A percentile compares a stretch with the other conserved stretches of the same genome.
Conservation (phyloP, 2,888 invertebrate species). For the Mamestra brassicae region DNA sequence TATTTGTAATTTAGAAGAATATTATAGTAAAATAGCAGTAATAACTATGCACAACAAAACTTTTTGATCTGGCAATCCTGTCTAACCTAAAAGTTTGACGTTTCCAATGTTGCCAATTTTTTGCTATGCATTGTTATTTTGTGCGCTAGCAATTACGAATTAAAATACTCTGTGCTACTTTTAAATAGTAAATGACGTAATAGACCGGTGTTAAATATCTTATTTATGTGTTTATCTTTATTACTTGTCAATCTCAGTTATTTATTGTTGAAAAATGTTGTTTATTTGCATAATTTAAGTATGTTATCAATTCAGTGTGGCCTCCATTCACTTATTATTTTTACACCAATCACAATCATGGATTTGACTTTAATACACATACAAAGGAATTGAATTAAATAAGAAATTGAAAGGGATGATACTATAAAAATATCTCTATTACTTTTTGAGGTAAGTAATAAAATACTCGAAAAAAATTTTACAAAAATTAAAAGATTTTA, state of each 20-base stretch:
- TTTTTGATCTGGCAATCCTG: conserved; percentile 28
- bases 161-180: conserved; percentile 65
- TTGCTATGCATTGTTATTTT: conserved; percentile 47
- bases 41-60: conserved; percentile 28
- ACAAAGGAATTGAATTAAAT: no score
- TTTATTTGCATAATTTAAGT: conserved; percentile 61
- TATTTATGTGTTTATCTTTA: conserved; percentile 25
- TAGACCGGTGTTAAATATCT: conserved; percentile 46
- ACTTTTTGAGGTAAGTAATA: neutral
- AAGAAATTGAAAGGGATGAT: neutral
- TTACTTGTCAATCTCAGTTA: conserved; percentile 40
- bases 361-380: neutral
- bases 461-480: neutral
- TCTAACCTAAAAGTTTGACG: conserved; percentile 12
- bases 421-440: neutral
- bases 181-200: conserved; percentile 50
- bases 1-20: conserved; percentile 47
- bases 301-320: conserved; percentile 59
- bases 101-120: conserved; percentile 46
- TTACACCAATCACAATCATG: neutral
- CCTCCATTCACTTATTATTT: conserved; percentile 26
- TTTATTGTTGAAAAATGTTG: conserved; percentile 59
- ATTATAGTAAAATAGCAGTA: conserved; percentile 31
- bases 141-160: conserved; percentile 50
- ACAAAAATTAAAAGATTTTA: no score